These are phyloP conservation scores for Selenia dentaria DNA, from an alignment of 2,888 invertebrate species.

Conservation along the genomic window DNA sequence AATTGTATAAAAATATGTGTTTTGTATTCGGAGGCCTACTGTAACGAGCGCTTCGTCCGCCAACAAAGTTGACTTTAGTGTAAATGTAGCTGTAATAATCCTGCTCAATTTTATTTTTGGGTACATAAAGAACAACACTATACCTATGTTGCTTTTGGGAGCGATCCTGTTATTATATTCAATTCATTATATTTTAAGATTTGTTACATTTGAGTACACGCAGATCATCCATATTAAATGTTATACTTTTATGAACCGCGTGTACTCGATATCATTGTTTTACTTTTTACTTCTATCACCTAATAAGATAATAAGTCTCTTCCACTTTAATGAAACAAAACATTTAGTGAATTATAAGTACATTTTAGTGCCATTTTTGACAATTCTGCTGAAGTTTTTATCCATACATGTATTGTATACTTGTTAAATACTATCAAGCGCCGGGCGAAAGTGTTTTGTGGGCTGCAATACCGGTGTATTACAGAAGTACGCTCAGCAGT, in stretches of 20 bases:
- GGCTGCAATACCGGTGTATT: too few species aligned
- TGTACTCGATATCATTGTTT: conserved; percentile 23
- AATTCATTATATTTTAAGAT: conserved; percentile 11
- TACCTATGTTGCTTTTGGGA: conserved; percentile 52
- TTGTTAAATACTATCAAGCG: too few species aligned
- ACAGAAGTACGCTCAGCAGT: too few species aligned
- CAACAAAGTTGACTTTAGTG: conserved; percentile 77
- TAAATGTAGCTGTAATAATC: conserved; percentile 74
- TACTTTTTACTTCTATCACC: conserved; percentile 10
- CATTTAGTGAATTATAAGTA: conserved; percentile 48
- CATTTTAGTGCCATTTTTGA: conserved; percentile 71
- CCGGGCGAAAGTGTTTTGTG: too few species aligned
- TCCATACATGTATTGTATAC: too few species aligned
- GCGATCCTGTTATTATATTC: conserved; percentile 50
- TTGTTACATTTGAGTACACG: conserved; percentile 34
- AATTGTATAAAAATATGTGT: conserved; percentile 71
- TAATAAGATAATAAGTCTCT: conserved; percentile 4
- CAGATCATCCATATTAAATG: conserved; percentile 35
- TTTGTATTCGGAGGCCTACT: conserved; percentile 74
- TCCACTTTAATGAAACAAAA: conserved; percentile 16
- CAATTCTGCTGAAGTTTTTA: conserved; percentile 43
- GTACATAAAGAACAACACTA: conserved; percentile 67
- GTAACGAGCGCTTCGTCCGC: conserved; percentile 64
- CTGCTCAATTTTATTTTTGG: conserved; percentile 80
- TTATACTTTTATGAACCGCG: conserved; percentile 23